Evolutionary conservation across 2,113 vertebrate genomes (phyloP).

Genomic region (Platysteira castanea): DNA sequence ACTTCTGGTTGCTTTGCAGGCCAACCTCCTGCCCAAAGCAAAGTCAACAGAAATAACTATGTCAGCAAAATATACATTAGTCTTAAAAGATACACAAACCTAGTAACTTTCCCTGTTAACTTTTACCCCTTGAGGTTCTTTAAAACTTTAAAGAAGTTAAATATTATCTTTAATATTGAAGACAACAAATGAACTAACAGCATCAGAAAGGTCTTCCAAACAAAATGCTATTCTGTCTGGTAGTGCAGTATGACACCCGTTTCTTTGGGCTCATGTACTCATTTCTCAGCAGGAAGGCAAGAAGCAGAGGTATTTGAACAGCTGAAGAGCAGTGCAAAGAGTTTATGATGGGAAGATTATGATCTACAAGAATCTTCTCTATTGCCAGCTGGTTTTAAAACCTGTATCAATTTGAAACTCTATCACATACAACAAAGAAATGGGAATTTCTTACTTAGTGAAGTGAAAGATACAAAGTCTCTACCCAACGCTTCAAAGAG

Average conservation of each 20-base stretch:
- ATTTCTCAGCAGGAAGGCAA: constrained; percentile 26
- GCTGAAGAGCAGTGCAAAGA: constrained; percentile 63
- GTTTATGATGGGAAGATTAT: constrained; percentile 8
- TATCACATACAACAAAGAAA: neutral
- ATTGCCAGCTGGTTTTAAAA: neutral
- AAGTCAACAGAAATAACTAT: neutral
- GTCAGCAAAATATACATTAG: neutral
- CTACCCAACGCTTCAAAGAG: neutral
- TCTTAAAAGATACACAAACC: neutral
- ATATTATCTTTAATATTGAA: neutral
- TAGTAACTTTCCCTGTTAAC: neutral
- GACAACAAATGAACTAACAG: neutral
- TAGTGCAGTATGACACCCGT: neutral
- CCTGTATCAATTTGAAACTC: neutral
- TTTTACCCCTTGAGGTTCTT: neutral
- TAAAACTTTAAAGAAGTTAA: no score
- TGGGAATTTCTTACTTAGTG: neutral
- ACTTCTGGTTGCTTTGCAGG: rapidly evolving
- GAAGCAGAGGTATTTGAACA: constrained; percentile 67
- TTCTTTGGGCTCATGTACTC: neutral
- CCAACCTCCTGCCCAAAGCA: neutral
- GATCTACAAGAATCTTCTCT: constrained; percentile 6
- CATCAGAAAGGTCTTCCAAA: neutral
- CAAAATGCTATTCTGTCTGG: neutral
- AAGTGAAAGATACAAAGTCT: neutral